Evolutionary conservation across 2,888 invertebrate genomes (phyloP).

Genomic region (Kuschelorhynchus macadamiae): DNA sequence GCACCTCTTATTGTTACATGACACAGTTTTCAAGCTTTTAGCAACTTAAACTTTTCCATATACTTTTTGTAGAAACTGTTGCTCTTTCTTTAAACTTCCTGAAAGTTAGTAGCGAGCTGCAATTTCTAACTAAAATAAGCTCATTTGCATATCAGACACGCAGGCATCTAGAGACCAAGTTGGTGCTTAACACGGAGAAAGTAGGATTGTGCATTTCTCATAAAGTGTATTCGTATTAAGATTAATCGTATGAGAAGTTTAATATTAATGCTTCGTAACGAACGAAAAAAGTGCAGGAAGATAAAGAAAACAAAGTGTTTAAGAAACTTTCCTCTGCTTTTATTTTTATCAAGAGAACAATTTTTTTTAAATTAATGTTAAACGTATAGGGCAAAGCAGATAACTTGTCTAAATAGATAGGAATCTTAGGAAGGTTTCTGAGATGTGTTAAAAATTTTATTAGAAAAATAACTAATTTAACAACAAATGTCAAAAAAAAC

Average conservation of each 20-base stretch:
- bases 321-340: too few species aligned
- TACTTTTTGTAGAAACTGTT: conserved; percentile 31
- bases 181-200: conserved; percentile 10
- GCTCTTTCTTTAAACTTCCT: conserved; percentile 30
- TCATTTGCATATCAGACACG: conserved; percentile 34
- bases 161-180: conserved; percentile 10
- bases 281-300: neutral
- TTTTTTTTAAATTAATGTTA: too few species aligned
- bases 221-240: neutral
- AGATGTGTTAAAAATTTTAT: too few species aligned
- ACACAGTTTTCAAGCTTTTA: conserved; percentile 15
- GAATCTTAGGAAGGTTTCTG: too few species aligned
- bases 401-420: too few species aligned
- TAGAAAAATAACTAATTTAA: too few species aligned
- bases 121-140: conserved; percentile 24
- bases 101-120: conserved; percentile 24
- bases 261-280: neutral
- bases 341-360: too few species aligned
- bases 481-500: too few species aligned
- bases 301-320: too few species aligned
- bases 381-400: too few species aligned
- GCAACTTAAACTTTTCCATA: conserved; percentile 12
- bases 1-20: conserved; percentile 11
- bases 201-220: conserved; percentile 4
- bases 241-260: neutral